Base-by-base conservation (phyloP, 64 coral and sea anemone genomes). In the Stylophora pistillata region DNA sequence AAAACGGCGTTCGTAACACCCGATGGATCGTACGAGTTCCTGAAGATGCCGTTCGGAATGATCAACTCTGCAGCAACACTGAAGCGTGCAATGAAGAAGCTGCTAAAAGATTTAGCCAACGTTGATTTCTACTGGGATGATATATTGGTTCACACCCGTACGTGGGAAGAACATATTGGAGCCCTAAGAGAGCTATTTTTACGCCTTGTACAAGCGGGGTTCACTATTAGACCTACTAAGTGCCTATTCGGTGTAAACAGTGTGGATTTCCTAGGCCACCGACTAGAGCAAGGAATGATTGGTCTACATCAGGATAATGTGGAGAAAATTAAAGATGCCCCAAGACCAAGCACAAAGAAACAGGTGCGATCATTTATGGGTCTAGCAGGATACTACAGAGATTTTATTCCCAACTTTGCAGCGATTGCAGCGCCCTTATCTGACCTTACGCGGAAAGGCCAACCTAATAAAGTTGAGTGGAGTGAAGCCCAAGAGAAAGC, bases 41-140 rank as follows among this genome's bases (percentile, higher is more conserved):
- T 79, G 21, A 78, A 89, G 52, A 89, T 87, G 72, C 85, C 71
- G 13, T 86, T 86, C 54, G 83, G 64, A 11, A 86, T 86, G 83
- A 53, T 86, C 1, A 85, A 86, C 71, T 55, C 85, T 23, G 85
- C 68, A 52, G 37, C n/a, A n/a, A n/a, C n/a, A n/a, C n/a, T n/a
- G n/a, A n/a, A n/a, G n/a, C n/a, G n/a, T n/a, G n/a, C n/a, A n/a
- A n/a, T n/a, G n/a, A 57, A 52, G 62, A 72, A 66, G 11, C 26
- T 88, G 0, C 15, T 88, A 5, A 13, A 63, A 0, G 86, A n/a
- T 47, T 17, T 88, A 34, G 62, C 31, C 0, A 58, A 89, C 29
- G 87, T 79, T 9, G 58, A 66, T 26, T 37, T 47, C 29, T 89
- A 79, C 62, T 54, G 76, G 52, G 60, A 79, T 56, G 74, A 89